phyloP scores from a whole-genome alignment of 2,888 invertebrate species.

The Horisme vitalbata region DNA sequence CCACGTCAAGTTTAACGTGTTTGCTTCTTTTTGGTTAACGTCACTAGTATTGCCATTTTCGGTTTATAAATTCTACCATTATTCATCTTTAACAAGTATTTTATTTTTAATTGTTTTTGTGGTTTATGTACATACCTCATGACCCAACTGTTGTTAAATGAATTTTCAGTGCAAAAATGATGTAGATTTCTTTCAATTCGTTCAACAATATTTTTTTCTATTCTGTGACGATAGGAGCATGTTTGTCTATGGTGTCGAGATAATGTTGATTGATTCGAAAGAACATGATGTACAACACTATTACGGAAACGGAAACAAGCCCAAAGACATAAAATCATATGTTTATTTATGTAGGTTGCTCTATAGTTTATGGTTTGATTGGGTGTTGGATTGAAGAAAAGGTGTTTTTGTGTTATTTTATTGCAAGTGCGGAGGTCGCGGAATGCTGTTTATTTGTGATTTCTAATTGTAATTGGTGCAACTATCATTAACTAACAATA shows the following conservation, averaged over 20 bases:
- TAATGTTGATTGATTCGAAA: background rate
- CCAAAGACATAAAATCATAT: slow-evolving; percentile 66
- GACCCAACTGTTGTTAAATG: too few species aligned
- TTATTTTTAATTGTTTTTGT: too few species aligned
- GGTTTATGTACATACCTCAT: too few species aligned
- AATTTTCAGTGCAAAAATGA: too few species aligned
- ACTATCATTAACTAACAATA: slow-evolving; percentile 49
- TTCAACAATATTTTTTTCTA: too few species aligned
- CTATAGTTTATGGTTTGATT: slow-evolving; percentile 75
- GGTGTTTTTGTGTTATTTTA: slow-evolving; percentile 70
- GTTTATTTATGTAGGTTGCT: slow-evolving; percentile 78
- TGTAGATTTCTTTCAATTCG: too few species aligned
- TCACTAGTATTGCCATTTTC: slow-evolving; percentile 53
- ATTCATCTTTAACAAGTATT: too few species aligned
- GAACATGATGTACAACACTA: slow-evolving; percentile 8
- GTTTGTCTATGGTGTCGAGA: slow-evolving; percentile 5
- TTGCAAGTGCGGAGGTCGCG: slow-evolving; percentile 68
- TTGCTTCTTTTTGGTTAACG: slow-evolving; percentile 77
- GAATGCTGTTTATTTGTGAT: slow-evolving; percentile 78
- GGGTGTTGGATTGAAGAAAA: slow-evolving; percentile 61
- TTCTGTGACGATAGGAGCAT: too few species aligned
- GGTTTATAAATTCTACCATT: background rate
- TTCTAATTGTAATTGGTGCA: slow-evolving; percentile 63
- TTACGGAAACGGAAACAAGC: slow-evolving; percentile 46
- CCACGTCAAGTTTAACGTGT: slow-evolving; percentile 83